These are phyloP conservation scores for Pogonus chalceus DNA, from an alignment of 1,140 invertebrate genomes.

Conservation along the genomic window DNA sequence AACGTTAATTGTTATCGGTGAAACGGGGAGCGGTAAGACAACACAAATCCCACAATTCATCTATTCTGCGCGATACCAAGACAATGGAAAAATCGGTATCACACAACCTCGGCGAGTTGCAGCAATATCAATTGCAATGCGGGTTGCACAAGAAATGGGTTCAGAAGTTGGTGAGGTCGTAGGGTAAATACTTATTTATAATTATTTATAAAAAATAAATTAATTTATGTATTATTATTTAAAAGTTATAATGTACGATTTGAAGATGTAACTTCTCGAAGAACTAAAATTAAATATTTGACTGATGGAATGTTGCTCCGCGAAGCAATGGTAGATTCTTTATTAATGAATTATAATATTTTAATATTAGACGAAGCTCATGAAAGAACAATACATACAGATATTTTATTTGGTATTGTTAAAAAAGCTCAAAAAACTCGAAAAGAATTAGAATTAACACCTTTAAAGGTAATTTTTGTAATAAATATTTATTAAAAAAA, in stretches of 20 bases:
- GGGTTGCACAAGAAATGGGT: slow-evolving; percentile 74
- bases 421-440: slow-evolving; percentile 68
- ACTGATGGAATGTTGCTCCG: slow-evolving; percentile 93
- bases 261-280: slow-evolving; percentile 67
- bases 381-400: slow-evolving; percentile 91
- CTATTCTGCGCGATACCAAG: slow-evolving; percentile 45
- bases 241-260: slow-evolving; percentile 81
- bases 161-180: slow-evolving; percentile 33
- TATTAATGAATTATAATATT: slow-evolving; percentile 65
- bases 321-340: slow-evolving; percentile 69
- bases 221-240: slow-evolving; percentile 13
- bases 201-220: slow-evolving; percentile 10
- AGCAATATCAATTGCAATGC: slow-evolving; percentile 76
- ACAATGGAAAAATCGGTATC: slow-evolving; percentile 56
- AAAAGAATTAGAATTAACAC: slow-evolving; percentile 44
- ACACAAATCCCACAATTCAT: slow-evolving; percentile 82
- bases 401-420: slow-evolving; percentile 80
- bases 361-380: slow-evolving; percentile 96
- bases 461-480: slow-evolving; percentile 48
- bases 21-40: slow-evolving; percentile 85
- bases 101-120: slow-evolving; percentile 89
- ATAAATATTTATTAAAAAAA: background rate
- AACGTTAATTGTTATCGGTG: slow-evolving; percentile 72
- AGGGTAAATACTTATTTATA: slow-evolving; percentile 24
- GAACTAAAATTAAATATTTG: slow-evolving; percentile 78